Percentiles rank a stretch among this genome's conserved stretches.
phyloP scores from a whole-genome alignment of 1,140 invertebrate genomes.

The Bemisia tabaci region DNA sequence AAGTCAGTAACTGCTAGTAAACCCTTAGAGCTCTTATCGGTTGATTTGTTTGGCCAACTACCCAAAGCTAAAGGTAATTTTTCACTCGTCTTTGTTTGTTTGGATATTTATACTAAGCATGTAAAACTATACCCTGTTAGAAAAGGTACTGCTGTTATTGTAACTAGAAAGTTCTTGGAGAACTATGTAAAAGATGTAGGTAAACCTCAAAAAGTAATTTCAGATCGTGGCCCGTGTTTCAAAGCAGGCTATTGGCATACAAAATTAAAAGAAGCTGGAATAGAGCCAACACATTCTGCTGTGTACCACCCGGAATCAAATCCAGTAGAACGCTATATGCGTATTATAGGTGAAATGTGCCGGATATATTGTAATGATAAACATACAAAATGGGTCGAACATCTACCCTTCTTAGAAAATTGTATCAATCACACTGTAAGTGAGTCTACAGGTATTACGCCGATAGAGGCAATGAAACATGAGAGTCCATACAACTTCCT shows the following conservation, averaged over 20 bases:
- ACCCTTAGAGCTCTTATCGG: not conserved
- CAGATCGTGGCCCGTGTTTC: constrained; percentile 2
- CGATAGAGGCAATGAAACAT: too few species aligned
- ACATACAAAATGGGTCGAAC: constrained; percentile 2
- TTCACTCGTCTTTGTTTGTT: not conserved
- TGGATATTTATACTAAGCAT: not conserved
- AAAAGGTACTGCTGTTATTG: not conserved
- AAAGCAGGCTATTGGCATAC: not conserved
- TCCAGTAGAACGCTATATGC: constrained; percentile 1
- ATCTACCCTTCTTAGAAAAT: too few species aligned
- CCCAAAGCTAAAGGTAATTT: not conserved
- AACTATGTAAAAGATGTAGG: not conserved
- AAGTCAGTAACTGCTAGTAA: not conserved
- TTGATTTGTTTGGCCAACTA: not conserved
- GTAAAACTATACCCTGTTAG: not conserved
- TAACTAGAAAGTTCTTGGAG: not conserved
- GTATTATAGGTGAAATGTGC: not conserved
- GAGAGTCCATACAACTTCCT: too few species aligned
- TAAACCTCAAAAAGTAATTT: not conserved
- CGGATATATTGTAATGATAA: not conserved
- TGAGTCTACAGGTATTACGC: too few species aligned
- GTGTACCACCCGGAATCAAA: not conserved
- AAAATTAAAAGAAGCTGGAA: not conserved
- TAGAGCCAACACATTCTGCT: not conserved
- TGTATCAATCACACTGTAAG: too few species aligned